Conservation (phyloP, 2,888 invertebrate genomes). For the Hydroisotoma schaefferi region DNA sequence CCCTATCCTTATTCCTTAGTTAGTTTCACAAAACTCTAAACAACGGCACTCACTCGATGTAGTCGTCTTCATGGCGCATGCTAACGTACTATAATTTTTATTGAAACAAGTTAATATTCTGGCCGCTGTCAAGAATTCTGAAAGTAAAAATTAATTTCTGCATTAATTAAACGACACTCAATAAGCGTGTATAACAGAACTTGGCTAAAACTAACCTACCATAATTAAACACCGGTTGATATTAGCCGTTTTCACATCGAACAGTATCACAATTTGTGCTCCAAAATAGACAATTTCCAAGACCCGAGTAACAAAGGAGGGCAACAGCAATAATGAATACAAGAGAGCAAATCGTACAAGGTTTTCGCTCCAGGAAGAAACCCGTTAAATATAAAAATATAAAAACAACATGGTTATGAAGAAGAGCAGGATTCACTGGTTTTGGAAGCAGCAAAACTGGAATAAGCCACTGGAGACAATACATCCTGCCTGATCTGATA, state of each 20-base stretch:
- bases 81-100: no score
- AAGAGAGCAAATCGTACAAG: conserved; percentile 94
- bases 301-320: conserved; percentile 92
- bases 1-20: no score
- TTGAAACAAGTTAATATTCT: no score
- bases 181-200: no score
- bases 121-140: no score
- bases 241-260: conserved; percentile 51
- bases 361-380: conserved; percentile 94
- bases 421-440: conserved; percentile 90
- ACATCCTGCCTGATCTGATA: no score
- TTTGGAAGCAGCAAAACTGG: conserved; percentile 96
- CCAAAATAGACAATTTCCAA: conserved; percentile 93
- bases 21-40: no score
- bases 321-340: conserved; percentile 91
- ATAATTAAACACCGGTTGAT: not conserved
- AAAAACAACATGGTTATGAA: conserved; percentile 96
- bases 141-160: no score
- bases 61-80: no score
- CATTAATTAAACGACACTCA: no score
- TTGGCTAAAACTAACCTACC: no score
- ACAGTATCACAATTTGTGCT: conserved; percentile 68
- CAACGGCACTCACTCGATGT: no score
- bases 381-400: conserved; percentile 93
- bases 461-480: conserved; percentile 95